phyloP scores from a whole-genome alignment of 2,797 vertebrate species.

The Apodemus agrarius region DNA sequence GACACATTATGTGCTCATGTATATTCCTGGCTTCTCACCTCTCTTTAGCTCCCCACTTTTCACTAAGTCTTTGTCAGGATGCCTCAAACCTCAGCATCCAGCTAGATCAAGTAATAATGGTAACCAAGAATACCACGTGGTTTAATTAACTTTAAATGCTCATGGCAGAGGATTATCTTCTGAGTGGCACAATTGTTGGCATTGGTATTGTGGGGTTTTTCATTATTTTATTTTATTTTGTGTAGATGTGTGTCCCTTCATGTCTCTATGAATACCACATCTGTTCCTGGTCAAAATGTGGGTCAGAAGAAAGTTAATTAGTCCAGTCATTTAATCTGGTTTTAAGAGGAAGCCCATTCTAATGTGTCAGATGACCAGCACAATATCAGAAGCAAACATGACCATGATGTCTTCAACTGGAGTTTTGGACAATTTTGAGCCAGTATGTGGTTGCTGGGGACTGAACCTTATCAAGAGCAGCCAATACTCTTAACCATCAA shows the following conservation, averaged over 20 bases:
- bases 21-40: background rate
- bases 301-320: background rate
- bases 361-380: fast-evolving
- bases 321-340: background rate
- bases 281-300: background rate
- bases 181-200: background rate
- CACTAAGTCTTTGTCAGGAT: background rate
- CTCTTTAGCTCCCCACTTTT: background rate
- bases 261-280: background rate
- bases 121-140: fast-evolving
- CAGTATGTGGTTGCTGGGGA: background rate
- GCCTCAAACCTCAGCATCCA: background rate
- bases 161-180: background rate
- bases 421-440: too few species aligned
- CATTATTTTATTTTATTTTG: background rate
- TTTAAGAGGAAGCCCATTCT: background rate
- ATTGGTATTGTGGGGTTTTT: background rate
- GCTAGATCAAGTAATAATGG: background rate
- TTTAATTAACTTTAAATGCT: background rate
- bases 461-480: background rate
- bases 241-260: background rate
- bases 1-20: fast-evolving
- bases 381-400: background rate
- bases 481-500: background rate
- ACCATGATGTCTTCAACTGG: background rate